Base-by-base conservation (phyloP, 2,797 vertebrate species). In the Remorina albescens region DNA sequence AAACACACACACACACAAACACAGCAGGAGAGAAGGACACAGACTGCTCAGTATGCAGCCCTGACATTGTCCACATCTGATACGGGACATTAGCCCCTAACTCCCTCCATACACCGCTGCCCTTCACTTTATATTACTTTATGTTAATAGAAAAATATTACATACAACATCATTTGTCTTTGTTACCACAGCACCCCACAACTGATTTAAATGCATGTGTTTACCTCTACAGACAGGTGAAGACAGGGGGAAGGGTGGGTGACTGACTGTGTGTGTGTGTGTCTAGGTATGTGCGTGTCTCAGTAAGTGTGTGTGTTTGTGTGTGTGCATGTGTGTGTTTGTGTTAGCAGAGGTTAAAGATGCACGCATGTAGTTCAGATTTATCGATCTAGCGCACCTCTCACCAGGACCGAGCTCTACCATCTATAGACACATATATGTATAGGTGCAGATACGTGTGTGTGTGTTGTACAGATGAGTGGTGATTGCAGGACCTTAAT, bases 131-230 rank as follows among this genome's bases (percentile, higher is more conserved):
- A 98, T 98, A 99, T 99, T 98, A 98, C 97, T 99, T 98, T 98
- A 99, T 99, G 98, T 99, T 99, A 99, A 99, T 99, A 98, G 97
- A 97, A 97, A 98, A 98, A 98, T 98, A 99, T 99, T 97, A 98
- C 96, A 98, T 96, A 97, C 97, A 97, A 96, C 97, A 97, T 97
- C 97, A 96, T 99, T 98, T 99, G 98, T 99, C 98, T 98, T 99
- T 97, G 97, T 99, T 99, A 99, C 92, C 93, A 92, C 90, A 75
- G 94, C 95, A 95, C 95, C 93, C 94, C 92, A 93, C 92, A 93
- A 94, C 96, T 98, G 96, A 97, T 97, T 99, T 97, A 97, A 97
- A 98, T 98, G 96, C 97, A 98, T 98, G 97, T 99, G 97, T 99
- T 99, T 99, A 97, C 95, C 93, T 95, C 94, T 89, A 93, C 95